Evolutionary conservation across 2,797 vertebrate genomes (phyloP).

Genomic region (Amblyopsis hoosieri): DNA sequence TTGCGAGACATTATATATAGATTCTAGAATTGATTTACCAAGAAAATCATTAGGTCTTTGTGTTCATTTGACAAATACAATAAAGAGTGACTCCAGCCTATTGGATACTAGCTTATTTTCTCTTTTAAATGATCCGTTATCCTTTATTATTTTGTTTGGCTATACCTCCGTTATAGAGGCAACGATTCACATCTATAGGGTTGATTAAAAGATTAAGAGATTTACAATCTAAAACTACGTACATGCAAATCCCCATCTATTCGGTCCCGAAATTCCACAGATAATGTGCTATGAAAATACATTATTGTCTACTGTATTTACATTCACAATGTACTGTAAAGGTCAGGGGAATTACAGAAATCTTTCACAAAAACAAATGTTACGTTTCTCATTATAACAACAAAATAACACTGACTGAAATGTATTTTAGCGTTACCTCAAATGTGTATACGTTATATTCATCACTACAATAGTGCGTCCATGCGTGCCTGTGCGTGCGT

Average conservation of each 20-base stretch:
- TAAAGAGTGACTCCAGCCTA: conserved; percentile 9
- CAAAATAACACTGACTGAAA: neutral
- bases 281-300: too few relatives aligned
- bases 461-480: neutral
- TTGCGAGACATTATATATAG: conserved; percentile 42
- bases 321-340: too few relatives aligned
- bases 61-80: conserved; percentile 20
- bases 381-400: too few relatives aligned
- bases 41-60: conserved; percentile 5
- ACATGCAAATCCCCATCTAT: too few relatives aligned
- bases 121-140: too few relatives aligned
- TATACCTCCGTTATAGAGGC: neutral
- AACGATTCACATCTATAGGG: too few relatives aligned
- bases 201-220: too few relatives aligned
- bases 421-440: neutral
- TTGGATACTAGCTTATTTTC: conserved; percentile 5
- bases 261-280: too few relatives aligned
- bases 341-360: too few relatives aligned
- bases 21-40: conserved; percentile 39
- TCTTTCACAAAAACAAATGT: too few relatives aligned
- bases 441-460: neutral
- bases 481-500: neutral
- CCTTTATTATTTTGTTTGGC: conserved; percentile 11
- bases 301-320: too few relatives aligned
- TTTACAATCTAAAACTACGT: too few relatives aligned